phyloP scores from a whole-genome alignment of 2,797 vertebrate genomes.

The Tachyglossus aculeatus region DNA sequence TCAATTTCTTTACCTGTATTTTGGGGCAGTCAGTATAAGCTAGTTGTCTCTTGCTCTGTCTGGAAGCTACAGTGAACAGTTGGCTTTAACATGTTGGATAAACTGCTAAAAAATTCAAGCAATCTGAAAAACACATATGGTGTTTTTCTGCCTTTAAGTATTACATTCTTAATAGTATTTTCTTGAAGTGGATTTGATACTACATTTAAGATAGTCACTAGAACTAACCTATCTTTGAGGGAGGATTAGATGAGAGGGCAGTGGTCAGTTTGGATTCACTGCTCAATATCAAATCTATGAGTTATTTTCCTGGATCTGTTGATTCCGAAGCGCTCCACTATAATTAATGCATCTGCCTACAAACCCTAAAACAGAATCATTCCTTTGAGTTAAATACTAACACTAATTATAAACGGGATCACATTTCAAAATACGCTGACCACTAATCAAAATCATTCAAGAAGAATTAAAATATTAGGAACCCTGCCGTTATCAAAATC shows the following conservation, averaged over 20 bases:
- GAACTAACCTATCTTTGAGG: too few species aligned
- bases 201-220: too few species aligned
- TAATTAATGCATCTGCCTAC: not conserved
- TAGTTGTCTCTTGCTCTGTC: rapidly evolving
- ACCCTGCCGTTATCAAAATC: not conserved
- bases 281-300: too few species aligned
- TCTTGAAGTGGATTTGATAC: too few species aligned
- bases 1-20: too few species aligned
- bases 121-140: not conserved
- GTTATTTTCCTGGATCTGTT: too few species aligned
- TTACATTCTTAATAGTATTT: too few species aligned
- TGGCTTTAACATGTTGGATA: rapidly evolving
- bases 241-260: too few species aligned
- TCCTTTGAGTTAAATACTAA: not conserved
- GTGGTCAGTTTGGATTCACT: too few species aligned
- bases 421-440: not conserved
- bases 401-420: not conserved
- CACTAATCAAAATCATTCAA: not conserved
- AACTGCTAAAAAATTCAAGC: not conserved
- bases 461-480: not conserved
- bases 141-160: not conserved
- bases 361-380: not conserved
- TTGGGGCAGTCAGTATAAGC: not conserved
- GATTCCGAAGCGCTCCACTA: too few species aligned
- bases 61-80: rapidly evolving